A percentile compares a stretch with the other conserved stretches of the same genome.
These are phyloP conservation scores for Thamnaconus septentrionalis DNA, from an alignment of 2,113 vertebrate species.

Conservation along the genomic window DNA sequence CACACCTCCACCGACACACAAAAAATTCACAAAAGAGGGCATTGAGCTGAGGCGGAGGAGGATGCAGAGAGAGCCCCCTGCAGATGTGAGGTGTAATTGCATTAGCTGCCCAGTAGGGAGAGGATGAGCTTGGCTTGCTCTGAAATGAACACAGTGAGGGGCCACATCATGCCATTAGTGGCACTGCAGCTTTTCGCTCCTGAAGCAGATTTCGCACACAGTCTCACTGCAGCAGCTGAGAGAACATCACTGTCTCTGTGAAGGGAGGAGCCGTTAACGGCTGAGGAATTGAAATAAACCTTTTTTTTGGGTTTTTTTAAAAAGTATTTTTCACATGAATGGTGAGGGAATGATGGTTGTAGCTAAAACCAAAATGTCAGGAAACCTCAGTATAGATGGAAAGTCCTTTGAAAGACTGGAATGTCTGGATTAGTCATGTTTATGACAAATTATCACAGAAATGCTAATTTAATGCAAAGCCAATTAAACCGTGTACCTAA, in stretches of 20 bases:
- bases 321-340: too few relatives aligned
- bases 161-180: constrained; percentile 61
- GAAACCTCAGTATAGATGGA: too few relatives aligned
- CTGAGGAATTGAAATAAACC: too few relatives aligned
- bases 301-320: too few relatives aligned
- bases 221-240: constrained; percentile 31
- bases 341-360: too few relatives aligned
- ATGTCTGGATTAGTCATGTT: too few relatives aligned
- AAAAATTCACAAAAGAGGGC: constrained; percentile 18
- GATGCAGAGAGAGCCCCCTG: constrained; percentile 73
- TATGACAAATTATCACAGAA: too few relatives aligned
- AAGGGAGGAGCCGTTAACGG: too few relatives aligned
- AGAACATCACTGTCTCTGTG: constrained; percentile 13
- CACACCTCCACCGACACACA: constrained; percentile 4
- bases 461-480: too few relatives aligned
- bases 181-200: constrained; percentile 41
- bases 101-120: constrained; percentile 66
- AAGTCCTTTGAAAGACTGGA: too few relatives aligned
- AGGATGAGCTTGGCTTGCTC: constrained; percentile 67
- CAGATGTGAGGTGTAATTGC: constrained; percentile 75
- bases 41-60: constrained; percentile 25
- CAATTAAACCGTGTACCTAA: too few relatives aligned
- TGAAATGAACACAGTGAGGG: constrained; percentile 67
- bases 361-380: too few relatives aligned
- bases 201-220: constrained; percentile 39